phyloP scores from a whole-genome alignment of 1,140 invertebrate genomes.

The Monochamus saltuarius region DNA sequence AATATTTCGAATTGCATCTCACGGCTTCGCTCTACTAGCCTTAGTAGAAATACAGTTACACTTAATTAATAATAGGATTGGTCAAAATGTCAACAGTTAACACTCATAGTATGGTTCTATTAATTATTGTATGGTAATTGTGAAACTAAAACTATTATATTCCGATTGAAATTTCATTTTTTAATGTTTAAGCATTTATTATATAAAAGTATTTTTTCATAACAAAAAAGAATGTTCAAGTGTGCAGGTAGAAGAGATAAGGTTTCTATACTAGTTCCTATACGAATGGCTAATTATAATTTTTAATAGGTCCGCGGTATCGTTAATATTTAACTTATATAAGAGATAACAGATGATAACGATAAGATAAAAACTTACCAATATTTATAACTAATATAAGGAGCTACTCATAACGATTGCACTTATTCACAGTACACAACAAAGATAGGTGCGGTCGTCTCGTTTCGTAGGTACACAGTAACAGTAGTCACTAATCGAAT shows the following conservation, averaged over 20 bases:
- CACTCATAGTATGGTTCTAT: not conserved
- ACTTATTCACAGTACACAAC: slow-evolving; percentile 1
- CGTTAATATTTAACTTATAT: not conserved
- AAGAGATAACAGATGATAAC: not conserved
- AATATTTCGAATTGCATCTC: too few species aligned
- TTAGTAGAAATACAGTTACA: not conserved
- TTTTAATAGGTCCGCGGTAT: not conserved
- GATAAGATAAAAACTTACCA: slow-evolving; percentile 9
- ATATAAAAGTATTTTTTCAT: not conserved
- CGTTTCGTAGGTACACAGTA: not conserved
- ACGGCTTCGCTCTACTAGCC: slow-evolving; percentile 3
- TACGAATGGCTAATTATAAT: not conserved
- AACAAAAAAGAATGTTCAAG: not conserved
- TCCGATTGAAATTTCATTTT: too few species aligned
- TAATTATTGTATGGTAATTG: too few species aligned
- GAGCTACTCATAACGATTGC: slow-evolving; percentile 7
- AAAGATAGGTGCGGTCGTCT: slow-evolving; percentile 11
- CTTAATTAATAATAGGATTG: not conserved
- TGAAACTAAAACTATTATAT: too few species aligned
- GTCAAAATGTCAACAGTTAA: not conserved
- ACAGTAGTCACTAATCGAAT: too few species aligned
- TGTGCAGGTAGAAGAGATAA: not conserved
- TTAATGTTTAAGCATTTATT: too few species aligned
- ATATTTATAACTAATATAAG: slow-evolving; percentile 1
- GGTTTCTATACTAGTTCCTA: not conserved